Base-by-base conservation (phyloP, 2,888 invertebrate genomes). In the Thereva unica region DNA sequence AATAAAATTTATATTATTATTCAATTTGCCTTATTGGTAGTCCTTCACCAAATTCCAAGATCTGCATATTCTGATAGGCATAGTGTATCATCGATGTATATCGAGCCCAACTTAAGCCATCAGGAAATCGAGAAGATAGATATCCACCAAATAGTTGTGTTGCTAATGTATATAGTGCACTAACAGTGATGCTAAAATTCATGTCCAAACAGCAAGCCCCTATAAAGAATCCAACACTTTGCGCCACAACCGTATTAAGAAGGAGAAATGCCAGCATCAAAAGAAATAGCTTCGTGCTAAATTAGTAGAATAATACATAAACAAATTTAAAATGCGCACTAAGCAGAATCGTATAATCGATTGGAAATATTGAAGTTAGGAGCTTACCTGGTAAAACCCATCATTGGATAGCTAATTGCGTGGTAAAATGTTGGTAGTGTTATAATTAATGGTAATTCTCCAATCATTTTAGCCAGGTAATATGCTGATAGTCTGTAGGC, bases 41-140 rank as follows among this genome's bases (percentile, higher is more conserved):
- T 72, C 89, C 89, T 76, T 88, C 85, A 69, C 85, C 84, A 75
- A 91, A 90, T 77, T 92, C 91, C 50, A 91, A 83, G 71, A 89
- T 89, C 78, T 90, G 89, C 89, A 91, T 89, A 78, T 90, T 90
- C 76, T 90, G 88, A 80, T 89, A 91, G 67, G 90, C 90, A 78
- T 91, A 91, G 78, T 90, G 89, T 61, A 91, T 87, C 87, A 90
- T 87, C 57, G 90, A 90, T 67, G 88, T 83, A 75, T 90, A 90
- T 72, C 87, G 85, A 78, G 89, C 85, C 90, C 90, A 91, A 74
- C 86, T 86, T 66, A 91, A 79, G 85, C 89, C 89, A 41, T 85
- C 82, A 23, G 90, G 90, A 74, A 91, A 88, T 75, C 88, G 85
- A 50, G 88, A 88, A 54, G 90, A 88, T 71, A 90, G 83, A 78